Evolutionary conservation across 2,113 vertebrate species (phyloP), one percentile per base, ranked within the genome.

Genomic region (Brachypodius melanocephalos): DNA sequence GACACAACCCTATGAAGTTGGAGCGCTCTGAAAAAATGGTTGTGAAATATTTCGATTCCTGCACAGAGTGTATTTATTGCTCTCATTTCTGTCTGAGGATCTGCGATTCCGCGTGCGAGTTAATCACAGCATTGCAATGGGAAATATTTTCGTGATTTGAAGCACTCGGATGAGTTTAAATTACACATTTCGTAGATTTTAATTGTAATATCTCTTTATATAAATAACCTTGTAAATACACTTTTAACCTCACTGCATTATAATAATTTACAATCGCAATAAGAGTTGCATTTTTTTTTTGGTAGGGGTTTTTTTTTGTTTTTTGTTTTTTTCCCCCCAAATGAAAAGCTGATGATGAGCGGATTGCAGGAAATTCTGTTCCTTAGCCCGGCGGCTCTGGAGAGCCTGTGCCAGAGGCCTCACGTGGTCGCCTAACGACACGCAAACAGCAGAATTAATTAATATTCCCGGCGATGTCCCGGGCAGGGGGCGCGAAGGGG

Each of bases 391-490:
- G 71, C 52, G 78, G 88, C 85, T 93, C 61, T 74, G 72, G 85
- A 80, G 72, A 77, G 83, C 42, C 49, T 54, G 34, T 32, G 79
- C 88, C 42, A 49, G 58, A 84, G 88, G 25, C 18, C 90, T 93
- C 93, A 87, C 89, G 87, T 67, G 89, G 72, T n/a, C 25, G 63
- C 68, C 76, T 12, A 77, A 67, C 51, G 45, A 42, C 65, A 62
- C 77, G 59, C 61, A 87, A 85, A 81, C 62, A 55, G 73, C 87
- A 78, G 72, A 31, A 68, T 75, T 67, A 91, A 95, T 95, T 93
- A 78, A 94, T 91, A 93, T 95, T 87, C 93, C 15, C 58, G 3
- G 18, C 49, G 51, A 93, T 84, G 52, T 78, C 69, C 74, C 85
- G 59, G 73, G 59, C 77, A 49, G 19, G 65, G 24, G 94, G 38